Base-by-base conservation (phyloP, 1,140 invertebrate species). In the Arctopsyche grandis region DNA sequence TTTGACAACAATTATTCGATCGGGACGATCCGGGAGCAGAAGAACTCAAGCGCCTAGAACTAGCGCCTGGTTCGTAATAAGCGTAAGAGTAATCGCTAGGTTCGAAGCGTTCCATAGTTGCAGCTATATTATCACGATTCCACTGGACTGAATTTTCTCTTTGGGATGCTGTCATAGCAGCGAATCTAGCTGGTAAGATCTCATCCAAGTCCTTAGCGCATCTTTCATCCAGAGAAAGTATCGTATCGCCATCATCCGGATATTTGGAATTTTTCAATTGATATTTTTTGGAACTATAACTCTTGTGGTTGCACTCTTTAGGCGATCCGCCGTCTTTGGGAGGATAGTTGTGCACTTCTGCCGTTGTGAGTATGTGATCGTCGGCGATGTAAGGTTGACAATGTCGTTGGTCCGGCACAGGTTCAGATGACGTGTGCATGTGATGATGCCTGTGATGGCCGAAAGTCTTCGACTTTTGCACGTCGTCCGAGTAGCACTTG, bases 11-110 rank as follows among this genome's bases (percentile, higher is more conserved):
- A 83, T 85, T 84, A 56, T 83, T 83, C 83, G 85, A 86, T 71
- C 85, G 85, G 44, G 86, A 88, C 22, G 88, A 90, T 73, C 89
- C 88, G 14, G 90, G 90, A 85, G 89, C 90, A 5, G 92, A 91
- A 80, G 91, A 87, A 82, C 92, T 91, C 44, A 91, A 90, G 70
- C 89, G 88, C 21, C 87, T 85, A 77, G 88, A 89, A 74, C 87
- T 86, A 0, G 88, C 89, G 0, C 91, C 91, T 0, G 91, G 90
- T 79, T 94, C 93, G 84, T 94, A 94, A 84, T 94, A 95, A 10
- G 93, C 93, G 84, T 94, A 95, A 7, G 93, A 93, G 85, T 95
- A 95, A 84, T 94, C 92, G 52, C 89, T 85, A 16, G 90, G 90
- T 83, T 91, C 90, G 77, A 91, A 91, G 77, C 90, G 84, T 77